A percentile compares a stretch with the other conserved stretches of the same genome.
Conservation (phyloP, 2,888 invertebrate genomes). For the Cetonia aurata region DNA sequence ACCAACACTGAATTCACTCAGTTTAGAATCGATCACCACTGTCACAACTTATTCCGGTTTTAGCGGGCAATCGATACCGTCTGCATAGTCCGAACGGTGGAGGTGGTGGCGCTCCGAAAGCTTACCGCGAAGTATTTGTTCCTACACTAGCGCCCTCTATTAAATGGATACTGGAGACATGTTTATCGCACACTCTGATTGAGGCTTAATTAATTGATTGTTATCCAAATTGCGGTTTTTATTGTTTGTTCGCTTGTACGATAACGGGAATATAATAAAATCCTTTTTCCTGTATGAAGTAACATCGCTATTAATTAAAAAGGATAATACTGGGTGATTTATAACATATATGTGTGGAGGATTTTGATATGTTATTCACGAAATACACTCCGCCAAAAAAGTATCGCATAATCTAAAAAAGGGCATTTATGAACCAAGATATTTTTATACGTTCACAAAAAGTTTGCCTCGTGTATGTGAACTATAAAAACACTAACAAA, state of each 20-base stretch:
- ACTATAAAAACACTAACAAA: no score
- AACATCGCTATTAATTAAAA: no score
- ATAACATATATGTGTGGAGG: no score
- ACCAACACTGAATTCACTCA: constrained; percentile 38
- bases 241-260: background rate
- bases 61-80: constrained; percentile 51
- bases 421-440: no score
- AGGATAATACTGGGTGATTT: no score
- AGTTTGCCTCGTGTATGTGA: no score
- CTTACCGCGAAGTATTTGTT: constrained; percentile 16
- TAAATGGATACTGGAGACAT: background rate
- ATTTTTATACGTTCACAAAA: no score
- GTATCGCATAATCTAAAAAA: no score
- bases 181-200: constrained; percentile 15
- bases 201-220: background rate
- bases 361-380: no score
- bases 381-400: no score
- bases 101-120: constrained; percentile 31
- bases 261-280: no score
- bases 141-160: constrained; percentile 27
- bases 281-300: no score
- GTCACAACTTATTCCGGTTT: constrained; percentile 41
- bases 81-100: constrained; percentile 45
- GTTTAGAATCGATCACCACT: constrained; percentile 53
- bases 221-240: background rate